phyloP scores from a whole-genome alignment of 2,888 invertebrate species.

The Cactoblastis cactorum region DNA sequence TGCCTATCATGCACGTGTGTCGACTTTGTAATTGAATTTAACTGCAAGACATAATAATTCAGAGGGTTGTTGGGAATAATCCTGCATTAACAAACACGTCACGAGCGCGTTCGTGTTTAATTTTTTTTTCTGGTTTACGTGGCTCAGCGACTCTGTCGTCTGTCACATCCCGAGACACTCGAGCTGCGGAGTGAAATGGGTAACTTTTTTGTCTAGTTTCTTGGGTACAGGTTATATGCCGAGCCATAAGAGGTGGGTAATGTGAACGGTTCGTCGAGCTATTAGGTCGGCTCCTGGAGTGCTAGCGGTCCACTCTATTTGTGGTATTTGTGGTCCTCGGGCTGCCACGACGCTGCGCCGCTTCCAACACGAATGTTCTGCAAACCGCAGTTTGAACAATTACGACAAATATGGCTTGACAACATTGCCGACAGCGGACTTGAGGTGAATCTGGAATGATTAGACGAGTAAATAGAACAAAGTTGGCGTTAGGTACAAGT shows the following conservation, averaged over 20 bases:
- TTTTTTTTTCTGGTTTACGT: slow-evolving; percentile 51
- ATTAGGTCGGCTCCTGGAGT: slow-evolving; percentile 36
- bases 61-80: slow-evolving; percentile 50
- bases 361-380: slow-evolving; percentile 27
- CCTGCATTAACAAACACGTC: slow-evolving; percentile 62
- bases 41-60: slow-evolving; percentile 50
- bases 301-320: slow-evolving; percentile 33
- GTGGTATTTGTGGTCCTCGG: slow-evolving; percentile 41
- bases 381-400: slow-evolving; percentile 4
- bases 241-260: slow-evolving; percentile 29
- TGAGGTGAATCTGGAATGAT: not conserved
- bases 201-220: slow-evolving; percentile 49
- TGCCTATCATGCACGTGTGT: slow-evolving; percentile 45
- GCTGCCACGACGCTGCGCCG: slow-evolving; percentile 39
- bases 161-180: slow-evolving; percentile 40
- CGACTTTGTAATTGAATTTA: slow-evolving; percentile 55
- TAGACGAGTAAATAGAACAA: not conserved
- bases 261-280: slow-evolving; percentile 35
- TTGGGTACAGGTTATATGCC: slow-evolving; percentile 37
- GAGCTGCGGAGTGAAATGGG: slow-evolving; percentile 59
- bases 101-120: slow-evolving; percentile 44
- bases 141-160: slow-evolving; percentile 38
- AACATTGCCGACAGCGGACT: not conserved
- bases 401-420: slow-evolving; percentile 1
- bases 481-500: not conserved